Base-by-base conservation (phyloP, 2,888 invertebrate genomes). In the Macrosoma leucophasiata region DNA sequence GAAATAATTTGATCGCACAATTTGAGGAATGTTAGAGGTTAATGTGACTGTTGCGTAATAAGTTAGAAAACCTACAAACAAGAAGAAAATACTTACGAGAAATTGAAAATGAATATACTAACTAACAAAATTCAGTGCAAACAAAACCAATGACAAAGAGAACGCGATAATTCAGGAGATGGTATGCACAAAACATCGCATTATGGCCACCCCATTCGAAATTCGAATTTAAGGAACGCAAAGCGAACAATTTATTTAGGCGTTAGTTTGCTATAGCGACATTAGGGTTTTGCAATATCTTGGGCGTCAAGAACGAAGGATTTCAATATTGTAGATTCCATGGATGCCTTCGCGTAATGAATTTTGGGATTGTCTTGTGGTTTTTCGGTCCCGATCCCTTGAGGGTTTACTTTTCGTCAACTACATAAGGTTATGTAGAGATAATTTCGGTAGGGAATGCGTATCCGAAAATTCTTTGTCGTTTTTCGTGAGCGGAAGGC, bases 301-400 rank as follows among this genome's bases (percentile, higher is more conserved):
- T 45, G 41, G 46, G 42, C 47, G 46, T 46, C 50, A 46, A 45
- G 48, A 45, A 46, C 37, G 52, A 44, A 55, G 72, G 71, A 72
- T 75, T 79, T 72, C 79, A 81, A 81, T 82, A 82, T 84, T 84
- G 84, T 79, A 79, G 82, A 84, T 84, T 82, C 84, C 81, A 48
- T 59, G 74, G 69, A 75, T 78, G 76, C 62, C 72, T 70, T 64
- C 73, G 72, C 72, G 72, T 82, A 84, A 84, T 82, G 82, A 82
- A 84, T 82, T 84, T 81, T 55, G 71, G 77, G 73, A 78, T 77
- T 75, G 75, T 72, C 77, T 78, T 79, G 82, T 57, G 84, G 82
- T 79, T 77, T 76, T 73, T 75, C 71, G 72, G 67, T 56, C 58
- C 56, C 55, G 58, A 59, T 69, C 73, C 70, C 60, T 57, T 56